Evolutionary conservation across 2,113 vertebrate genomes (phyloP).

Genomic region (Gymnocephalus cernua): DNA sequence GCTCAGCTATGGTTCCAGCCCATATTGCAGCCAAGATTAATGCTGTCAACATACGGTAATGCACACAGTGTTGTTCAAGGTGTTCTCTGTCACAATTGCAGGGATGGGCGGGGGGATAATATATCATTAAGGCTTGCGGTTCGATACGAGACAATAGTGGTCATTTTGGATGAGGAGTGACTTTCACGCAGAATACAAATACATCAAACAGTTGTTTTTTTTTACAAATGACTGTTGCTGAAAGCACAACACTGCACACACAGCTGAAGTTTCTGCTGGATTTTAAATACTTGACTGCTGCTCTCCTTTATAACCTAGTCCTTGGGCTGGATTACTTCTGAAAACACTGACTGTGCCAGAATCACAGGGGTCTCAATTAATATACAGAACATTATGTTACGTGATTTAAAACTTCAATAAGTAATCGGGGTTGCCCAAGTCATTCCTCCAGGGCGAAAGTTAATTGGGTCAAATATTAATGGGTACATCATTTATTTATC

Average conservation of each 20-base stretch:
- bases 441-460: slow-evolving; percentile 4
- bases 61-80: slow-evolving; percentile 48
- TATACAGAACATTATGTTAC: slow-evolving; percentile 1
- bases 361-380: background rate
- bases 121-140: slow-evolving; percentile 52
- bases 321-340: background rate
- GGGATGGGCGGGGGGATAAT: slow-evolving; percentile 47
- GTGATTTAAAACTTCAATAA: slow-evolving; percentile 6
- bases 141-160: slow-evolving; percentile 50
- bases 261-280: slow-evolving; percentile 26
- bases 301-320: background rate
- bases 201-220: slow-evolving; percentile 41
- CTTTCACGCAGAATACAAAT: slow-evolving; percentile 57
- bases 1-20: slow-evolving; percentile 45
- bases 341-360: background rate
- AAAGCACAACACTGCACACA: slow-evolving; percentile 10
- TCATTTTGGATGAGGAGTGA: slow-evolving; percentile 34
- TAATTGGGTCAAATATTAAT: slow-evolving; percentile 19
- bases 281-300: slow-evolving; percentile 21
- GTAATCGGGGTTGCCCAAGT: background rate
- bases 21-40: slow-evolving; percentile 49
- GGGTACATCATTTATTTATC: slow-evolving; percentile 27
- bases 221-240: slow-evolving; percentile 1
- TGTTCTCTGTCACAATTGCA: slow-evolving; percentile 58
- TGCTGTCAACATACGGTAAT: slow-evolving; percentile 47